phyloP scores from a whole-genome alignment of 1,140 invertebrate genomes.

The Chymomyza costata region DNA sequence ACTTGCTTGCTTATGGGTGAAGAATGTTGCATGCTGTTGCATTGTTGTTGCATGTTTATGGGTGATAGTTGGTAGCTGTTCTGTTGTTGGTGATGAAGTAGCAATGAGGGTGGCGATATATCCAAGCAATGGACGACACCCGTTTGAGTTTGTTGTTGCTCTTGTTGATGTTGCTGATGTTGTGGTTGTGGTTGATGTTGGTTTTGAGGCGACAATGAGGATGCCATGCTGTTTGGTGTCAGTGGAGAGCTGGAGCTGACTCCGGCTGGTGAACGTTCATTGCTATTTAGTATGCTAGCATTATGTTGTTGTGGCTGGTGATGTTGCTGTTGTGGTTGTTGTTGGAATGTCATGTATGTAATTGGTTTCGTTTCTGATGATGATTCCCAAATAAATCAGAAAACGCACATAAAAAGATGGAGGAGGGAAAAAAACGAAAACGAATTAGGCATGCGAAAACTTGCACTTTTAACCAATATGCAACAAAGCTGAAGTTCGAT shows the following conservation, averaged over 20 bases:
- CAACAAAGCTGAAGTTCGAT: constrained; percentile 5
- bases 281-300: constrained; percentile 29
- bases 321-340: constrained; percentile 33
- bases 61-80: constrained; percentile 53
- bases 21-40: constrained; percentile 43
- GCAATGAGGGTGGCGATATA: constrained; percentile 44
- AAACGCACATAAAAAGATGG: constrained; percentile 2
- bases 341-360: constrained; percentile 62
- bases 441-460: constrained; percentile 65
- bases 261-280: constrained; percentile 44
- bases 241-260: constrained; percentile 43
- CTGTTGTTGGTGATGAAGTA: constrained; percentile 24
- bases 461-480: too few relatives aligned
- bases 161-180: constrained; percentile 33
- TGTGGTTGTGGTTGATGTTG: constrained; percentile 27
- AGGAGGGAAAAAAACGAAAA: constrained; percentile 27
- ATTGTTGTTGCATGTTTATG: constrained; percentile 58
- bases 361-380: constrained; percentile 50
- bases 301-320: constrained; percentile 37
- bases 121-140: constrained; percentile 51
- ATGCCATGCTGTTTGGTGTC: constrained; percentile 50
- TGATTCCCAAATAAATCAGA: background rate
- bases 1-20: constrained; percentile 31
- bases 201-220: constrained; percentile 48
- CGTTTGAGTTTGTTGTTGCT: constrained; percentile 46